These are phyloP conservation scores for Limnephilus marmoratus DNA, from an alignment of 2,888 invertebrate genomes.

Conservation along the genomic window DNA sequence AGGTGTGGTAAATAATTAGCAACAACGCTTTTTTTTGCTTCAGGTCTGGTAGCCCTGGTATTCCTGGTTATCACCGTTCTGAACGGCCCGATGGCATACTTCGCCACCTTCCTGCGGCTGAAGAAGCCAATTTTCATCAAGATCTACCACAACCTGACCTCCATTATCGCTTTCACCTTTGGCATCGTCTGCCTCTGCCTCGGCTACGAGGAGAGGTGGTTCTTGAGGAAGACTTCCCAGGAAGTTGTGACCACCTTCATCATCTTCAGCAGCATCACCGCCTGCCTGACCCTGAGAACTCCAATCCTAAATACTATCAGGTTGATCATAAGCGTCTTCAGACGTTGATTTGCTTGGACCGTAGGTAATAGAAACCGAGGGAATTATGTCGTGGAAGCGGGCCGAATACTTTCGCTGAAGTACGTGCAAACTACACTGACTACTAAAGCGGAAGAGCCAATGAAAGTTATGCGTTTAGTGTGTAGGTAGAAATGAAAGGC, in stretches of 20 bases:
- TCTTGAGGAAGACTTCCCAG: slow-evolving; percentile 46
- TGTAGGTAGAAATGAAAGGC: too few species aligned
- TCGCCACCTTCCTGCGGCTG: slow-evolving; percentile 47
- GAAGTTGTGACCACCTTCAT: slow-evolving; percentile 56
- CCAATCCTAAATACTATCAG: slow-evolving; percentile 55
- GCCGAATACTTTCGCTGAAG: too few species aligned
- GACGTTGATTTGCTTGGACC: background rate
- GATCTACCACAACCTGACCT: slow-evolving; percentile 55
- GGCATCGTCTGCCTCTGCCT: slow-evolving; percentile 54
- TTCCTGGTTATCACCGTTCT: slow-evolving; percentile 44
- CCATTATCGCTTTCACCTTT: slow-evolving; percentile 46
- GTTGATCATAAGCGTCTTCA: slow-evolving; percentile 40
- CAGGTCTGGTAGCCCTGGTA: slow-evolving; percentile 60
- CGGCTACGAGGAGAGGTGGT: slow-evolving; percentile 62
- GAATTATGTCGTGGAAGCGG: too few species aligned
- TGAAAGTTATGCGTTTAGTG: too few species aligned
- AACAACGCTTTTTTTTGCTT: slow-evolving; percentile 40
- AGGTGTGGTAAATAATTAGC: background rate
- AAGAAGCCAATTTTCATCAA: slow-evolving; percentile 54
- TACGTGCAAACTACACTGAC: too few species aligned
- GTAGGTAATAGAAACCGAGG: background rate
- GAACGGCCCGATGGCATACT: slow-evolving; percentile 58
- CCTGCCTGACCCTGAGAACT: slow-evolving; percentile 57
- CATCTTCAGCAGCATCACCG: slow-evolving; percentile 59
- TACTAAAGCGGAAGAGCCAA: too few species aligned